A percentile compares a stretch with the other conserved stretches of the same genome.
Evolutionary conservation across 92 coral and sea anemone genomes (phyloP).

Genomic region (Nematostella vectensis): DNA sequence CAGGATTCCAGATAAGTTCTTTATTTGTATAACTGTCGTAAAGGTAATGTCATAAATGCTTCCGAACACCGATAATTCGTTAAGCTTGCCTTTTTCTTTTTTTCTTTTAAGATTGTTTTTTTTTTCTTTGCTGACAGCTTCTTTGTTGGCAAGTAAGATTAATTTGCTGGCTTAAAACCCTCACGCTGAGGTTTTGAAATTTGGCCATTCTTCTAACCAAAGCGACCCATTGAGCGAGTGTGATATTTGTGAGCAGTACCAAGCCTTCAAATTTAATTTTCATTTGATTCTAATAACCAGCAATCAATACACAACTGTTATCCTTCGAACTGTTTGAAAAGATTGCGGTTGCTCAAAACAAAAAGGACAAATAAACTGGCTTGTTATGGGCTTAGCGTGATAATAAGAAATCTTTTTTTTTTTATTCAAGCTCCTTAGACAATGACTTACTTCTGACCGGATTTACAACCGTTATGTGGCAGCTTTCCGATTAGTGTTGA

Average conservation of each 20-base stretch:
- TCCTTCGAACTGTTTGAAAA: slow-evolving; percentile 1
- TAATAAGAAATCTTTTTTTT: no score
- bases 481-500: neutral
- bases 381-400: neutral
- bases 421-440: no score
- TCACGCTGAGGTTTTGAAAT: neutral
- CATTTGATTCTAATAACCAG: neutral
- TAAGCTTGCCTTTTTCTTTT: neutral
- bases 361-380: neutral
- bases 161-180: no score
- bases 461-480: neutral
- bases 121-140: neutral
- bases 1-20: no score
- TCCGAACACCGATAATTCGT: neutral
- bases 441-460: neutral
- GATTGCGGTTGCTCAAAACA: neutral
- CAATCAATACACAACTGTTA: slow-evolving; percentile 4
- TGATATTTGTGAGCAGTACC: neutral
- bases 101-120: neutral
- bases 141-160: neutral
- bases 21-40: no score
- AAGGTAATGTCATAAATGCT: slow-evolving; percentile 4
- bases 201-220: neutral
- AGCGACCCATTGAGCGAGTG: neutral
- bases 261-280: neutral